A percentile compares a stretch with the other conserved stretches of the same genome.
phyloP scores from a whole-genome alignment of 2,888 invertebrate genomes.

The Drosophila nr. fundita region DNA sequence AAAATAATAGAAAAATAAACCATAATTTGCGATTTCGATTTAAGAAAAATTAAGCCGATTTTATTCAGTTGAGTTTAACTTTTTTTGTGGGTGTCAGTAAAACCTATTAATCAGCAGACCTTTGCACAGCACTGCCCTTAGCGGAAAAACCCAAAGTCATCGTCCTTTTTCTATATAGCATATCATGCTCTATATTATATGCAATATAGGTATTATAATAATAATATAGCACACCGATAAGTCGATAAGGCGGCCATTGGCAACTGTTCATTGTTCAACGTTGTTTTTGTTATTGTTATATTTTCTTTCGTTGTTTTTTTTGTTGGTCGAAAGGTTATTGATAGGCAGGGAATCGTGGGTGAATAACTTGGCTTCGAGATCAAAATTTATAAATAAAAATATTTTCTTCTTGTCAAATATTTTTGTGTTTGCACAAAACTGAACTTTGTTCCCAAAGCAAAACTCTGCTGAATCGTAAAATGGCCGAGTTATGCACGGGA shows the following conservation, averaged over 20 bases:
- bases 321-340: constrained; percentile 41
- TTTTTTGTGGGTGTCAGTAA: not conserved
- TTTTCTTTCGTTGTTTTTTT: not conserved
- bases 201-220: constrained; percentile 23
- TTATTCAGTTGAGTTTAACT: rapidly evolving
- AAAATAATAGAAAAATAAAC: not conserved
- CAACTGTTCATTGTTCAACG: constrained; percentile 41
- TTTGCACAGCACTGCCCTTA: constrained; percentile 47
- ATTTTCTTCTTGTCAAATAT: constrained; percentile 27
- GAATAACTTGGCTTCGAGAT: constrained; percentile 60
- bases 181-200: constrained; percentile 39
- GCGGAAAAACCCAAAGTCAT: constrained; percentile 33
- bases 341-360: constrained; percentile 61
- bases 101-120: constrained; percentile 41
- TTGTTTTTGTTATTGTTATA: not conserved
- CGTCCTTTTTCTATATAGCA: constrained; percentile 21
- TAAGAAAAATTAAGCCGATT: not conserved
- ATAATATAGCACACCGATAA: constrained; percentile 51
- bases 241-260: constrained; percentile 35
- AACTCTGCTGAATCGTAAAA: constrained; percentile 13
- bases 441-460: constrained; percentile 56
- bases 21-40: not conserved
- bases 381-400: constrained; percentile 28
- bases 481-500: constrained; percentile 38
- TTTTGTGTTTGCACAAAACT: constrained; percentile 39